Evolutionary conservation across 2,797 vertebrate genomes (phyloP), one percentile per base, ranked within the genome.

Genomic region (Taenioides sp.): DNA sequence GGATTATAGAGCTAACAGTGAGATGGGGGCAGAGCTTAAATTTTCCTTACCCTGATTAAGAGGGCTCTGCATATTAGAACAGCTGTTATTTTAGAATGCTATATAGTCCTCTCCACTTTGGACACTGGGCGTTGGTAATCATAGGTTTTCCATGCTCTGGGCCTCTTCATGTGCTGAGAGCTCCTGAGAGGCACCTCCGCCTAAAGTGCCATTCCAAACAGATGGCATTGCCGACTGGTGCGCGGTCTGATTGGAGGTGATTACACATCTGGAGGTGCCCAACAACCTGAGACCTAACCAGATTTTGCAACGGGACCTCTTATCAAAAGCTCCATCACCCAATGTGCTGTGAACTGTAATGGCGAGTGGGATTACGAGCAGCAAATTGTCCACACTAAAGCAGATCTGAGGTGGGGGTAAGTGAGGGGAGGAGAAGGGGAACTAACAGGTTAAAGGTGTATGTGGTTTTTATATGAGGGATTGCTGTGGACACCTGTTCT

Each of bases 191-290:
- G 67, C 62, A 55, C 62, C 75, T 80, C 52, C 59, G 63, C 70
- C 72, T 72, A 67, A 68, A 79, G 69, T 70, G 61, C 37, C 55
- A 55, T 75, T 59, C 72, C 70, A 17, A 71, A 25, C 85, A 88
- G 75, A 83, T 83, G 84, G 85, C 73, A 72, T 73, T 52, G 67
- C 63, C 59, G 75, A 80, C 69, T 74, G 70, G 76, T 76, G 72
- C 57, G 71, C 25, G 66, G 65, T 61, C 80, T 81, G 74, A 82
- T 73, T 65, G 68, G 66, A 79, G 78, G 63, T 71, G 77, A 86
- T 86, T 84, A 88, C 64, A 77, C 75, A 87, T 78, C 81, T 86
- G 75, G 72, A 86, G 67, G 59, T 10, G 60, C 69, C 70, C 71
- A 37, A 61, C 73, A 76, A 81, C 80, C 57, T 70, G 55, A 18